Conservation (phyloP, 2,888 invertebrate species). For the Cepaea hortensis region DNA sequence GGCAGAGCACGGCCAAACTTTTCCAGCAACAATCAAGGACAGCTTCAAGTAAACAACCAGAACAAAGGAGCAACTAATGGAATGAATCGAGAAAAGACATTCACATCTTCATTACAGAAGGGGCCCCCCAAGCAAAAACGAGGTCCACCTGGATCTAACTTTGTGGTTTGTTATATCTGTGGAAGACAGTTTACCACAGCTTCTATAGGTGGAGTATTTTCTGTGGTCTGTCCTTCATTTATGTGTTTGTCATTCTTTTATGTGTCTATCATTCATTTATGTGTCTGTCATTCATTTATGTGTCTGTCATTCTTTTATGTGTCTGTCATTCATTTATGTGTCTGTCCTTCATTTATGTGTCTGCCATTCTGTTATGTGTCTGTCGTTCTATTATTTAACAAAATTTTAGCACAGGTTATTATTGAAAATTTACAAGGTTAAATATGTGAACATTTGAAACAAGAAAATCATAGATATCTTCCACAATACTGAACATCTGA, state of each 20-base stretch:
- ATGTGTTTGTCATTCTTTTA: neutral
- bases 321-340: no score
- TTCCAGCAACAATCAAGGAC: conserved; percentile 17
- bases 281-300: neutral
- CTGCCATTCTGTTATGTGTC: no score
- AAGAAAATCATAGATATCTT: no score
- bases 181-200: conserved; percentile 82
- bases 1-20: conserved; percentile 45
- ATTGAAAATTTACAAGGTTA: no score
- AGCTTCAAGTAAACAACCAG: conserved; percentile 31
- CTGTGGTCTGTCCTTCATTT: neutral
- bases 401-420: no score
- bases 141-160: conserved; percentile 68
- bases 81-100: conserved; percentile 51
- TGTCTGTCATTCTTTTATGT: no score
- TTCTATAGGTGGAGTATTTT: conserved; percentile 77
- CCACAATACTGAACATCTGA: no score
- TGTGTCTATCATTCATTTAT: neutral
- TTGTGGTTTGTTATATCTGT: conserved; percentile 81
- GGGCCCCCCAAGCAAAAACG: conserved; percentile 46
- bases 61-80: neutral
- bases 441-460: no score
- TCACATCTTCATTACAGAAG: conserved; percentile 53
- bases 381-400: no score
- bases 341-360: no score